These are phyloP conservation scores for Oedothorax gibbosus DNA, from an alignment of 1,140 invertebrate species.

Conservation along the genomic window DNA sequence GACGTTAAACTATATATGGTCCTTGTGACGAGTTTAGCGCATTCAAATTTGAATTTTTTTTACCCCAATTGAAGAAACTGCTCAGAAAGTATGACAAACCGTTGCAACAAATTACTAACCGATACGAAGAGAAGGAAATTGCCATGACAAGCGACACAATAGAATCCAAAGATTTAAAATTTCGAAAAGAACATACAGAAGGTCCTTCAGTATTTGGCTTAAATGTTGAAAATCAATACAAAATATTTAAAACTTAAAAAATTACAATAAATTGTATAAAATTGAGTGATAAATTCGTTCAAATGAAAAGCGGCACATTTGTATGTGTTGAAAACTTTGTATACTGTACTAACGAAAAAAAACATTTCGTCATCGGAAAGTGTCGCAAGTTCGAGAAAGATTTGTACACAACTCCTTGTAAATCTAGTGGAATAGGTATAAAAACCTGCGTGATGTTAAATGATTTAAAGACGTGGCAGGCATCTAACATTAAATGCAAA, in stretches of 20 bases:
- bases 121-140: constrained; percentile 62
- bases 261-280: background rate
- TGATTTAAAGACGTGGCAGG: no score
- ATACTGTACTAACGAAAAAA: background rate
- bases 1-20: constrained; percentile 15
- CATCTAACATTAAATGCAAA: background rate
- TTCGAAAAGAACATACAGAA: background rate
- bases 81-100: constrained; percentile 27
- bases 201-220: background rate
- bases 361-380: background rate
- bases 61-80: constrained; percentile 8
- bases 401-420: background rate
- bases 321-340: background rate
- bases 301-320: background rate
- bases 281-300: background rate
- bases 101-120: constrained; percentile 64
- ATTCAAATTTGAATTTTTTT: constrained; percentile 8
- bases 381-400: background rate
- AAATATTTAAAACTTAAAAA: background rate
- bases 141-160: background rate
- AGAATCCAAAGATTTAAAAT: background rate
- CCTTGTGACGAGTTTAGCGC: background rate
- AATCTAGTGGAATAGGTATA: background rate
- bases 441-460: background rate
- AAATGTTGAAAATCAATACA: background rate